phyloP scores from a whole-genome alignment of 2,888 invertebrate genomes.

The Acanthosoma haemorrhoidale region DNA sequence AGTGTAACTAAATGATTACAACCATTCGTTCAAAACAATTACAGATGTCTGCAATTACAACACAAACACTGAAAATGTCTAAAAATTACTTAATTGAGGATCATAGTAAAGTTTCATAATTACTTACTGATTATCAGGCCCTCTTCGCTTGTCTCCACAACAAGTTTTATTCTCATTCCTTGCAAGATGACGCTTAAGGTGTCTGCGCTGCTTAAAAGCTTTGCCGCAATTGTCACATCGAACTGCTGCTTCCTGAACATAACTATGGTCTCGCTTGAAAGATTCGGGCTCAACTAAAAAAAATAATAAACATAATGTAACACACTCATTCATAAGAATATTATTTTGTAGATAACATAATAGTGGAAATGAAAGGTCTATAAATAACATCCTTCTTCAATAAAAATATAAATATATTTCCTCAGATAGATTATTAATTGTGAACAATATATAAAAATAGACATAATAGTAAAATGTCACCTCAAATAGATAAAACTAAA shows the following conservation, averaged over 20 bases:
- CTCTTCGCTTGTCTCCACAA: too few species aligned
- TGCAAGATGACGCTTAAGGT: conserved; percentile 35
- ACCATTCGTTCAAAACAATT: too few species aligned
- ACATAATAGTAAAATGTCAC: background rate
- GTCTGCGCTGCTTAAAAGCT: conserved; percentile 35
- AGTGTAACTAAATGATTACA: too few species aligned
- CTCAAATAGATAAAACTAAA: background rate
- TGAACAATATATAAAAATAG: background rate
- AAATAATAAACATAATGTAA: too few species aligned
- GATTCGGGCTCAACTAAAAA: conserved; percentile 29
- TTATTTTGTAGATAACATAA: too few species aligned
- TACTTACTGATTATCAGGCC: background rate
- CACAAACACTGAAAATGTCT: too few species aligned
- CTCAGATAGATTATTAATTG: background rate
- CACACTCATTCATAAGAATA: too few species aligned
- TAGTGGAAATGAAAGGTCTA: too few species aligned
- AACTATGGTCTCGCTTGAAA: conserved; percentile 35
- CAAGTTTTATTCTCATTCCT: conserved; percentile 10
- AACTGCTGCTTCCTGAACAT: conserved; percentile 33
- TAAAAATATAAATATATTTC: conserved; percentile 8
- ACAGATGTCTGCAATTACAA: too few species aligned
- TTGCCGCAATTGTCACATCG: conserved; percentile 37
- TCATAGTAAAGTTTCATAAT: too few species aligned
- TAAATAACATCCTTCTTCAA: conserved; percentile 3
- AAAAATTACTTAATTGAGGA: too few species aligned